These are phyloP conservation scores for Champsocephalus gunnari DNA, from an alignment of 2,797 vertebrate species.

Conservation along the genomic window DNA sequence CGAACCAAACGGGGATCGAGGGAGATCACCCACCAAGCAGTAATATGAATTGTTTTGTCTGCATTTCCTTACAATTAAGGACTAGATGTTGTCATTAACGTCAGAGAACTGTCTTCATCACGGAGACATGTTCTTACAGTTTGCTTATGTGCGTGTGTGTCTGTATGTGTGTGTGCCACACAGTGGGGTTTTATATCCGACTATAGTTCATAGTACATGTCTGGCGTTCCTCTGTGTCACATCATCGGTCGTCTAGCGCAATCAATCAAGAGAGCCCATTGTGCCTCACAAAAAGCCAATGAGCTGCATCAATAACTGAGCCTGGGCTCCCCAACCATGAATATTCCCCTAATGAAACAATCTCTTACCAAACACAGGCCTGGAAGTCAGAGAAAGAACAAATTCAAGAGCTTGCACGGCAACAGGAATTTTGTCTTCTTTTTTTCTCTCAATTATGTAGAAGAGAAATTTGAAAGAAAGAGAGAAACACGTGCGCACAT, in stretches of 20 bases:
- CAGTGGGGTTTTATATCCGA: conserved; percentile 53
- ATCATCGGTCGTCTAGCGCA: conserved; percentile 62
- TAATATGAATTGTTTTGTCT: conserved; percentile 76
- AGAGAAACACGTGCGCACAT: conserved; percentile 17
- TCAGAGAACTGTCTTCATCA: conserved; percentile 71
- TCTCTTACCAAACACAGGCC: conserved; percentile 34
- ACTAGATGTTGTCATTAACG: conserved; percentile 68
- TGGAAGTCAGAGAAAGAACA: conserved; percentile 31
- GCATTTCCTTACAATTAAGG: conserved; percentile 53
- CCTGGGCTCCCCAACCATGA: conserved; percentile 62
- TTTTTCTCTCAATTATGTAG: conserved; percentile 26
- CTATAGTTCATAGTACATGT: conserved; percentile 66
- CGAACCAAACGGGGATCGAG: conserved; percentile 36
- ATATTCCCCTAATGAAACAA: conserved; percentile 78
- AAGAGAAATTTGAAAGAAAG: conserved; percentile 13
- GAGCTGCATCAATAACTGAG: conserved; percentile 76
- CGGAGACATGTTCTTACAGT: conserved; percentile 46
- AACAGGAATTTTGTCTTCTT: conserved; percentile 18
- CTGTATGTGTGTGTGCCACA: conserved; percentile 5
- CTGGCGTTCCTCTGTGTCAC: conserved; percentile 73
- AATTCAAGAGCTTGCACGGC: not conserved
- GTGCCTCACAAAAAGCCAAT: conserved; percentile 75
- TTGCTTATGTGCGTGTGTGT: conserved; percentile 10
- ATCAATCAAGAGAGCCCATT: conserved; percentile 78
- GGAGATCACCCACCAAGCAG: conserved; percentile 56